Evolutionary conservation across 1,140 invertebrate genomes (phyloP).

Genomic region (Papilio aristodemus): DNA sequence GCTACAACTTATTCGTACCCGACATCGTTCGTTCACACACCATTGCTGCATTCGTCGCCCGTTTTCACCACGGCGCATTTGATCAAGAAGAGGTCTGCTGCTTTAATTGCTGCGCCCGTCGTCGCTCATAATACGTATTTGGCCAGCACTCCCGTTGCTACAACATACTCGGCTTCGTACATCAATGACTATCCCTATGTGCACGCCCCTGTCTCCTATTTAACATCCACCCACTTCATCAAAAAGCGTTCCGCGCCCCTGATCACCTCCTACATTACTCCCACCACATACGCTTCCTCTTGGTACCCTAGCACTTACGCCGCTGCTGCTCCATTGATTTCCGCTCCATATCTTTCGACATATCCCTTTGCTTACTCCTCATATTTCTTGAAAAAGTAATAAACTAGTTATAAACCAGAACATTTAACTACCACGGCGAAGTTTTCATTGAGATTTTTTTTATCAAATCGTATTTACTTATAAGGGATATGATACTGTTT

Average conservation of each 20-base stretch:
- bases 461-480: background rate
- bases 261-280: constrained; percentile 44
- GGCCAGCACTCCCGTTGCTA: background rate
- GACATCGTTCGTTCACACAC: constrained; percentile 46
- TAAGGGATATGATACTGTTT: background rate
- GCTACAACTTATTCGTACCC: constrained; percentile 52
- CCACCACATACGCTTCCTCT: constrained; percentile 46
- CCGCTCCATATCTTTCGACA: constrained; percentile 37
- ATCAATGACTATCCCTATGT: background rate
- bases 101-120: constrained; percentile 44
- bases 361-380: constrained; percentile 40
- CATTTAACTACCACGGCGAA: background rate
- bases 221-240: constrained; percentile 10
- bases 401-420: background rate
- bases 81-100: constrained; percentile 61
- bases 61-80: constrained; percentile 48
- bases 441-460: constrained; percentile 1
- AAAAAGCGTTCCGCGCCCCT: constrained; percentile 40
- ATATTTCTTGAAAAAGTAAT: constrained; percentile 20
- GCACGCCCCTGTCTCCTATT: background rate
- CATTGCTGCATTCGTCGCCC: constrained; percentile 51
- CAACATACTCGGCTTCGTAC: constrained; percentile 7
- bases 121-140: constrained; percentile 32
- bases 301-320: constrained; percentile 49
- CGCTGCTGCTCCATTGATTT: constrained; percentile 41